A percentile compares a stretch with the other conserved stretches of the same genome.
phyloP scores from a whole-genome alignment of 2,797 vertebrate species.

The Sebastes wilsoni region DNA sequence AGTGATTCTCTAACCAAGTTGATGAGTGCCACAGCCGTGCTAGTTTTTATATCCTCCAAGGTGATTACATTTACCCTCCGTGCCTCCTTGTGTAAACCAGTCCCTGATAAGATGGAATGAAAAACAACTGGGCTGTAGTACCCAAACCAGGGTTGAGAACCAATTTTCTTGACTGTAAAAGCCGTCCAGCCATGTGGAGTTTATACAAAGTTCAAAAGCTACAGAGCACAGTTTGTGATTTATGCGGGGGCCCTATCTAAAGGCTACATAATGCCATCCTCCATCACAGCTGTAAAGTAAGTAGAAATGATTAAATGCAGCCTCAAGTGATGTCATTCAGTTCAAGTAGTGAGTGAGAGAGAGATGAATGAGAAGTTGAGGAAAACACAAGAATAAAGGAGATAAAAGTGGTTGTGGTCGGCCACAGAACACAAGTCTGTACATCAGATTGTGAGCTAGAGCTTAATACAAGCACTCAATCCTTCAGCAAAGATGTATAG shows the following conservation, averaged over 20 bases:
- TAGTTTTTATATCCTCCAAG: conserved; percentile 15
- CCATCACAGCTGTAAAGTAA: conserved; percentile 26
- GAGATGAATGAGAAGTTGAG: conserved; percentile 17
- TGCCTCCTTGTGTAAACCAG: conserved; percentile 3
- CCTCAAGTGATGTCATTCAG: conserved; percentile 56
- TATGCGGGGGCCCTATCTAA: conserved; percentile 7
- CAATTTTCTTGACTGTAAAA: conserved; percentile 29
- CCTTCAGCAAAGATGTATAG: conserved; percentile 5
- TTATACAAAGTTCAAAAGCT: conserved; percentile 32
- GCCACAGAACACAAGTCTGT: conserved; percentile 8
- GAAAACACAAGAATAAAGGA: neutral
- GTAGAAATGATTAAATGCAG: conserved; percentile 47
- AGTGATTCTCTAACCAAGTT: neutral
- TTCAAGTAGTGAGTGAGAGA: conserved; percentile 30
- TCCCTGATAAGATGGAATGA: conserved; percentile 8
- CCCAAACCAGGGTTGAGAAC: conserved; percentile 1
- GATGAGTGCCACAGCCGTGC: neutral
- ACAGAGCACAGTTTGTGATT: conserved; percentile 31
- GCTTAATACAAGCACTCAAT: neutral
- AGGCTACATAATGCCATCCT: conserved; percentile 16
- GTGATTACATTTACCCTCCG: neutral
- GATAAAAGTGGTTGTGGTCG: neutral
- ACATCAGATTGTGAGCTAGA: neutral
- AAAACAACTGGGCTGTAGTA: neutral
- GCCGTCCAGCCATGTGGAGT: conserved; percentile 10